phyloP scores from a whole-genome alignment of 2,888 invertebrate genomes.

The Leptinotarsa rubiginosa region DNA sequence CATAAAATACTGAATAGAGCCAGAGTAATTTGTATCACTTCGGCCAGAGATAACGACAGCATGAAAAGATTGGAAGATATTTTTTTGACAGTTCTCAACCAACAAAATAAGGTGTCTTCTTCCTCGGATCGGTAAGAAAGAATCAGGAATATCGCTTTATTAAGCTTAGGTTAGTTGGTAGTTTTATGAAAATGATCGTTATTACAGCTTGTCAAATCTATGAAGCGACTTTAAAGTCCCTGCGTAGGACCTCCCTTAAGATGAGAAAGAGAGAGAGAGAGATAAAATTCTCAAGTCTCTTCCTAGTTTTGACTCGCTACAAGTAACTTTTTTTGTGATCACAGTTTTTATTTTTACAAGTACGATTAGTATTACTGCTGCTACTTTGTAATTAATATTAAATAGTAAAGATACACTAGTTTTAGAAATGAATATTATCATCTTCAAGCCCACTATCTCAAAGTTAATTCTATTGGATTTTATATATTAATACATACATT shows the following conservation, averaged over 20 bases:
- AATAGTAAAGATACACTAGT: too few species aligned
- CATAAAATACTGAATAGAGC: constrained; percentile 71
- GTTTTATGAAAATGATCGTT: not conserved
- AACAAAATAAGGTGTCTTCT: constrained; percentile 81
- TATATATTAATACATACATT: not conserved
- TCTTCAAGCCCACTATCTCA: not conserved
- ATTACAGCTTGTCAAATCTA: not conserved
- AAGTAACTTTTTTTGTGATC: too few species aligned
- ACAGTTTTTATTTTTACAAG: too few species aligned
- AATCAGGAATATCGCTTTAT: not conserved
- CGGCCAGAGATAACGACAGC: constrained; percentile 87
- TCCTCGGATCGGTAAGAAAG: constrained; percentile 71
- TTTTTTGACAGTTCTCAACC: constrained; percentile 82
- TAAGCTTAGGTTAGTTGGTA: not conserved
- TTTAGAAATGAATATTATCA: not conserved
- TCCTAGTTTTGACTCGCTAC: too few species aligned
- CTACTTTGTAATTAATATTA: too few species aligned
- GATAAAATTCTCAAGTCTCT: too few species aligned
- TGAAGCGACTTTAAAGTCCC: too few species aligned
- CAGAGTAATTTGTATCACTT: constrained; percentile 90
- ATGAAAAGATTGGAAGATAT: constrained; percentile 89
- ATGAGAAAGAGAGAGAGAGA: too few species aligned
- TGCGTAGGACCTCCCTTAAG: too few species aligned
- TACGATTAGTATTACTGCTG: too few species aligned
- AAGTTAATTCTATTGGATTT: too few species aligned